Evolutionary conservation across 1,140 invertebrate species (phyloP).

Genomic region (Leptinotarsa lineolata): DNA sequence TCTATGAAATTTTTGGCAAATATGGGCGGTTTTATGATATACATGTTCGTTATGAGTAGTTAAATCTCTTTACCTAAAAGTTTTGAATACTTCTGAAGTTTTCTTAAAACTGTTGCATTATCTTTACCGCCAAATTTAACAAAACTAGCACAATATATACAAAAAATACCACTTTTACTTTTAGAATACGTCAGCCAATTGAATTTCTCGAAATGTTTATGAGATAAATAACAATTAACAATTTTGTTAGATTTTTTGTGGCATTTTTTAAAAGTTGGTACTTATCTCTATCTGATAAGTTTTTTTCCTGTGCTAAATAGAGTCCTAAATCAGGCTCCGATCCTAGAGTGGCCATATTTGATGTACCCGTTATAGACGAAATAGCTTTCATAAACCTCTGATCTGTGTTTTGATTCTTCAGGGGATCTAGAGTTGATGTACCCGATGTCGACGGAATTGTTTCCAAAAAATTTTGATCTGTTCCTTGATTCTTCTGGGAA

Average conservation of each 20-base stretch:
- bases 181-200: slow-evolving; percentile 1
- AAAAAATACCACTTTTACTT: not conserved
- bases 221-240: not conserved
- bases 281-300: too few relatives aligned
- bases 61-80: slow-evolving; percentile 22
- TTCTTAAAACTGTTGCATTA: slow-evolving; percentile 10
- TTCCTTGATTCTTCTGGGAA: too few relatives aligned
- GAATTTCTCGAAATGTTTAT: slow-evolving; percentile 6
- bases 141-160: slow-evolving; percentile 17
- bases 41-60: slow-evolving; percentile 12
- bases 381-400: too few relatives aligned
- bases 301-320: too few relatives aligned
- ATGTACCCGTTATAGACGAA: too few relatives aligned
- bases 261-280: too few relatives aligned
- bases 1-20: slow-evolving; percentile 15
- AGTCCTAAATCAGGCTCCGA: too few relatives aligned
- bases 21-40: slow-evolving; percentile 21
- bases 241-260: not conserved
- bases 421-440: too few relatives aligned
- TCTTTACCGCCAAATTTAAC: slow-evolving; percentile 16
- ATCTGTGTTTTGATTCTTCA: too few relatives aligned
- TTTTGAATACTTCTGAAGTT: slow-evolving; percentile 21
- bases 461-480: too few relatives aligned
- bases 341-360: too few relatives aligned
- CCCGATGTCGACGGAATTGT: too few relatives aligned